Base-by-base conservation (phyloP, 2,797 vertebrate species). In the Hypotaenidia okinawae region DNA sequence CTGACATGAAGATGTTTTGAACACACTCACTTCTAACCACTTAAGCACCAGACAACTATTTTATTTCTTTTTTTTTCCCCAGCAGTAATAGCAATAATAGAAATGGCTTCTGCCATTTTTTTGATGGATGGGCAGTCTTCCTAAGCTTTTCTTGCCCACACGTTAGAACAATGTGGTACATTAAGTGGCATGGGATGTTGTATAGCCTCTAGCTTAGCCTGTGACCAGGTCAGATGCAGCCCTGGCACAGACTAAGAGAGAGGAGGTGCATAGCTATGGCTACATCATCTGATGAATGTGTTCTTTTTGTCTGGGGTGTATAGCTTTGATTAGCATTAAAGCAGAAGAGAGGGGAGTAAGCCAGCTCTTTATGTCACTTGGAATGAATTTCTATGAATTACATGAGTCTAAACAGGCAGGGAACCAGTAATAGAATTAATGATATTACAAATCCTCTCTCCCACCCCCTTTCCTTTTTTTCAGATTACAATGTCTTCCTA, bases 221-320 rank as follows among this genome's bases (percentile, higher is more conserved):
- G 0, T 61, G 11, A 24, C 16, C 19, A 64, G 39, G 13, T 85
- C 33, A 82, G 27, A 15, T 1, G 3, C 30, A 72, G 49, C 19
- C 13, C 28, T 45, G 6, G 47, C 33, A 22, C 39, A 24, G 11
- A 12, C 16, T 16, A 1, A 4, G 9, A 25, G 10, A 37, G 45
- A 14, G 14, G 19, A 78, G 64, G 32, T 0, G 0, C 5, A 4
- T 45, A 76, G n/a, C 8, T 43, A 17, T 41, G 22, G 18, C 27
- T 66, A 2, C 19, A 5, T 39, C 10, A 22, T 62, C 37, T 72
- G 13, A 35, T 67, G 16, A 24, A 23, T n/a, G 5, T 54, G 13
- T 52, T 76, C 15, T 23, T 70, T 82, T 85, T 89, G 10, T 70
- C 39, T 77, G 35, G 21, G 19, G 8, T 64, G 89, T 30, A 23